phyloP scores from a whole-genome alignment of 2,888 invertebrate species.

The Hemaris fuciformis region DNA sequence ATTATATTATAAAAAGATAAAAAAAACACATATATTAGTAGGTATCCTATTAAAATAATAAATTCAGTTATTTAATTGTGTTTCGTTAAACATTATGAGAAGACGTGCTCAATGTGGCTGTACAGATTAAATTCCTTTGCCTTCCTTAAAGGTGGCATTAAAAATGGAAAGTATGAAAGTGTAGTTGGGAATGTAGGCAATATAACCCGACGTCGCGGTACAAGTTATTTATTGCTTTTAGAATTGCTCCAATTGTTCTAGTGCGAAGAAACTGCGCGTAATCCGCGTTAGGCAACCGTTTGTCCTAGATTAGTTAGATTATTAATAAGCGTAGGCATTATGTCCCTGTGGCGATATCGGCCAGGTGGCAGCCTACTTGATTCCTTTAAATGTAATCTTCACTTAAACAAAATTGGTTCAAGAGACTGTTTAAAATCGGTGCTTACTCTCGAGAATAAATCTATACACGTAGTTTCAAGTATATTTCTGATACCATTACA shows the following conservation, averaged over 20 bases:
- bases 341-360: background rate
- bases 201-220: background rate
- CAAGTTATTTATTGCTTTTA: background rate
- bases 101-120: no score
- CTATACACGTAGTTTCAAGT: no score
- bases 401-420: no score
- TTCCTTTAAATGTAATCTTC: background rate
- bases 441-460: no score
- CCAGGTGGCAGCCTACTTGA: background rate
- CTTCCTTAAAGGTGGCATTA: background rate
- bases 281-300: background rate
- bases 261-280: background rate
- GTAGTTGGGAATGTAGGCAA: background rate
- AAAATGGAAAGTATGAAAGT: background rate
- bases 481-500: no score
- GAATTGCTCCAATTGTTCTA: conserved; percentile 3
- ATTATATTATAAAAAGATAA: no score
- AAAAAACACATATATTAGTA: no score
- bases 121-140: background rate
- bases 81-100: no score
- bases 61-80: no score
- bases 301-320: conserved; percentile 14
- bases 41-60: no score
- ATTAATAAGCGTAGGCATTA: conserved; percentile 8
- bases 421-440: no score